Percentiles rank a stretch among this genome's conserved stretches.
Conservation (phyloP, 2,113 vertebrate species). For the Cololabis saira region DNA sequence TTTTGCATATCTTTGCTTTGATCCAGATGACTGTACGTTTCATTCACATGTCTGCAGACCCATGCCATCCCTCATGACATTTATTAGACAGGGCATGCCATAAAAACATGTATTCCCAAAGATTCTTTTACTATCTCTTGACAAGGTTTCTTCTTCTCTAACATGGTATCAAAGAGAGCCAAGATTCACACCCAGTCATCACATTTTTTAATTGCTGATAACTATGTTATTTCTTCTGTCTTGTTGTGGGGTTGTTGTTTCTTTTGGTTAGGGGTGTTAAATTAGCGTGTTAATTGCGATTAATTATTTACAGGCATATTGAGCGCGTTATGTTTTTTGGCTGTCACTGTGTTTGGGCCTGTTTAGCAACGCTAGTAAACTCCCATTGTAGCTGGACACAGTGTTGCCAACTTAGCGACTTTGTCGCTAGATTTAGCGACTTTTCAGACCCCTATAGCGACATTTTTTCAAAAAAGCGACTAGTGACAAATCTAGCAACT, state of each 20-base stretch:
- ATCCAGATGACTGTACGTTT: slow-evolving; percentile 21
- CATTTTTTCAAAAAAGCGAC: too few species aligned
- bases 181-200: slow-evolving; percentile 19
- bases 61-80: slow-evolving; percentile 52
- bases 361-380: too few species aligned
- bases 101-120: slow-evolving; percentile 47
- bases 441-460: too few species aligned
- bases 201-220: slow-evolving; percentile 7
- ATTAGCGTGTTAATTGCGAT: too few species aligned
- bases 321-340: too few species aligned
- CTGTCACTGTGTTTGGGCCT: too few species aligned
- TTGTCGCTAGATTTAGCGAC: too few species aligned
- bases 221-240: slow-evolving; percentile 7
- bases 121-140: slow-evolving; percentile 50
- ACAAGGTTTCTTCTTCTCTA: slow-evolving; percentile 50
- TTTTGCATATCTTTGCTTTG: neutral
- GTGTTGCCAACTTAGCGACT: too few species aligned
- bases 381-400: too few species aligned
- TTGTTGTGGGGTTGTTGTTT: slow-evolving; percentile 15
- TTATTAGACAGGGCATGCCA: slow-evolving; percentile 50
- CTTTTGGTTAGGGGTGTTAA: too few species aligned
- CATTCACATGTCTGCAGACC: slow-evolving; percentile 40
- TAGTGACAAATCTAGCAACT: too few species aligned
- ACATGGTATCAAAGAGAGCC: slow-evolving; percentile 25
- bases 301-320: too few species aligned